These are phyloP conservation scores for Drosophila biarmipes DNA, from an alignment of 1,140 invertebrate species.

Conservation along the genomic window DNA sequence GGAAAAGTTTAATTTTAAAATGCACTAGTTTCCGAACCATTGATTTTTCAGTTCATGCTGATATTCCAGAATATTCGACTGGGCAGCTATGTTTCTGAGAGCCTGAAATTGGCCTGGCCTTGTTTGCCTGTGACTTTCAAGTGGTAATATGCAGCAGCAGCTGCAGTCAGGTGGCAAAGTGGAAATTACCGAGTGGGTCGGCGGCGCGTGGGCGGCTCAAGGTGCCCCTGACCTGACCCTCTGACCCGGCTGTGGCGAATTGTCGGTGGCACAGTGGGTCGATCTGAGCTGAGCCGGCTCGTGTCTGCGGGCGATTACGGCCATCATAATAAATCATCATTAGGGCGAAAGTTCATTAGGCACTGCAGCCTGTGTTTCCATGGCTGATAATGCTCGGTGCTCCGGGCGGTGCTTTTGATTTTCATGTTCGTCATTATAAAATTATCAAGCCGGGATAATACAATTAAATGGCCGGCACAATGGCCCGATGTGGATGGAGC, in stretches of 20 bases:
- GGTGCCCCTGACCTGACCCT: slow-evolving; percentile 10
- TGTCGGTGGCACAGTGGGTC: slow-evolving; percentile 32
- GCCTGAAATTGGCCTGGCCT: slow-evolving; percentile 20
- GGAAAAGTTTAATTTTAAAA: no score
- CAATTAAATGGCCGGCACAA: slow-evolving; percentile 61
- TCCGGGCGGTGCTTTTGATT: slow-evolving; percentile 54
- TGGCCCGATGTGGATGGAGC: slow-evolving; percentile 23
- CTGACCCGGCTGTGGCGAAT: slow-evolving; percentile 50
- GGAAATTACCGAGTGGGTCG: slow-evolving; percentile 20
- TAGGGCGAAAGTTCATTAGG: slow-evolving; percentile 67
- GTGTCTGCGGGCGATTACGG: slow-evolving; percentile 62
- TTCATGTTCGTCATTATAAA: slow-evolving; percentile 54
- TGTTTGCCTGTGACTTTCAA: slow-evolving; percentile 52
- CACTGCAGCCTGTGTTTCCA: slow-evolving; percentile 32
- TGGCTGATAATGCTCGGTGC: slow-evolving; percentile 35
- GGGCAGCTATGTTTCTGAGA: not conserved
- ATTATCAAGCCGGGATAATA: slow-evolving; percentile 60
- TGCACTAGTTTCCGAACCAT: not conserved
- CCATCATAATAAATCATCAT: slow-evolving; percentile 77
- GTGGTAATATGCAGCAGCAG: slow-evolving; percentile 52
- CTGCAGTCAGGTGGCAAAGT: slow-evolving; percentile 19
- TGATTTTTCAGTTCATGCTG: not conserved
- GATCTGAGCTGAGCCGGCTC: slow-evolving; percentile 6
- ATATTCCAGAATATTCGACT: not conserved
- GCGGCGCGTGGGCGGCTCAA: slow-evolving; percentile 3